Evolutionary conservation across 2,797 vertebrate species (phyloP), one percentile per base, ranked within the genome.

Genomic region (Eulemur rubriventer): DNA sequence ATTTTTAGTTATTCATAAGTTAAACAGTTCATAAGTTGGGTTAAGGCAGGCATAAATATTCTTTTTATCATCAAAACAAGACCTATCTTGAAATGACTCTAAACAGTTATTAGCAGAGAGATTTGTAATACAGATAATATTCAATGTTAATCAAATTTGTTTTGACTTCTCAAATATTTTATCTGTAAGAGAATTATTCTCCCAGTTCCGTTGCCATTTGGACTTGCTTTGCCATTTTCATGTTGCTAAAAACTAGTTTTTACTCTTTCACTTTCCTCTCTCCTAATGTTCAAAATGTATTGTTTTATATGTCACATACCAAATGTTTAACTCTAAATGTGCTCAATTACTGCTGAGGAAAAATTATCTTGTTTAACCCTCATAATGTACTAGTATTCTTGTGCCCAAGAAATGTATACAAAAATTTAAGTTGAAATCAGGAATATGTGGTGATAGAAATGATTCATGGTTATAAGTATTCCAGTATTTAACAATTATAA

Each of bases 111-210:
- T 65, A 89, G n/a, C 38, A 69, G 61, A 70, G 48, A 92, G 46
- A 86, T 89, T 79, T 75, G 69, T 90, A 87, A 73, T 8, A 73
- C 63, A 79, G n/a, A 52, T 10, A 93, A n/a, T 92, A 57, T 63
- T 91, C 48, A 61, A 0, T 43, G 65, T 88, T 94, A n/a, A 55
- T 81, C 55, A 73, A 28, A 73, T 93, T 87, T 95, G 67, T 80
- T 94, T 89, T 88, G 79, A 48, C 2, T 82, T 89, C 69, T 50
- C 16, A 43, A 61, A 52, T 76, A 50, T 79, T 80, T 81, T 50
- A 12, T 78, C 13, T 11, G 3, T n/a, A 89, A 83, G 63, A 72
- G 4, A 90, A 76, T 63, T 86, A 26, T 63, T 43, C 69, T 55
- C 26, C 6, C 1, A 59, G 3, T 30, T 55, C 79, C 41, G 13